Base-by-base conservation (phyloP, 2,888 invertebrate genomes). In the Orthonevra nobilis region DNA sequence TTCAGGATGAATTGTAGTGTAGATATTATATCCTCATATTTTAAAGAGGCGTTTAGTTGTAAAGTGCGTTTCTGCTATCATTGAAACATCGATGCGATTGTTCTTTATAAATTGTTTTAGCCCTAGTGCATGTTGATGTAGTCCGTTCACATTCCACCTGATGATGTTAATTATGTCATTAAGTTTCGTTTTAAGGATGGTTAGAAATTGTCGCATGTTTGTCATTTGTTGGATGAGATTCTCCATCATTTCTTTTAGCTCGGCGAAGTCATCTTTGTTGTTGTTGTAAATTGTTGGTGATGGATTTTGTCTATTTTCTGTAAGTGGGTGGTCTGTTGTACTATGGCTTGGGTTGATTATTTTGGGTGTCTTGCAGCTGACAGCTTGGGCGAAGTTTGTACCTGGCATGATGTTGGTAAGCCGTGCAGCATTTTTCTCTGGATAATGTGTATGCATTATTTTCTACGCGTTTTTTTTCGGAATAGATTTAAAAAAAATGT, bases 11-110 rank as follows among this genome's bases (percentile, higher is more conserved):
- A 56, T 36, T 12, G 56, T 56, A 10, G 5, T 6, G 3, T 52
- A 38, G 7, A 58, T 58, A 4, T 48, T 48, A 15, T n/a, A 58
- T 1, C 12, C 38, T n/a, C 30, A 40, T 9, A 69, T 50, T 7
- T 10, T 1, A 2, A 30, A 1, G n/a, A 34, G 34, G 10, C 20
- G 3, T 2, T 34, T 12, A 17, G 17, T 32, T 48, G 61, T 20
- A 44, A 14, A 48, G 46, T 12, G 61, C 61, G 19, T 48, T 63
- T 38, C 63, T 48, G 3, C 4, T 3, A 2, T n/a, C n/a, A n/a
- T n/a, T n/a, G n/a, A n/a, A n/a, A n/a, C n/a, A n/a, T n/a, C n/a
- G n/a, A n/a, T n/a, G n/a, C n/a, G n/a, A n/a, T n/a, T n/a, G 2
- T 3, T 1, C 10, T 26, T 23, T 1, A 12, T 14, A 42, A 23